These are phyloP conservation scores for Andrena haemorrhoa DNA, from an alignment of 2,888 invertebrate genomes.

Conservation along the genomic window DNA sequence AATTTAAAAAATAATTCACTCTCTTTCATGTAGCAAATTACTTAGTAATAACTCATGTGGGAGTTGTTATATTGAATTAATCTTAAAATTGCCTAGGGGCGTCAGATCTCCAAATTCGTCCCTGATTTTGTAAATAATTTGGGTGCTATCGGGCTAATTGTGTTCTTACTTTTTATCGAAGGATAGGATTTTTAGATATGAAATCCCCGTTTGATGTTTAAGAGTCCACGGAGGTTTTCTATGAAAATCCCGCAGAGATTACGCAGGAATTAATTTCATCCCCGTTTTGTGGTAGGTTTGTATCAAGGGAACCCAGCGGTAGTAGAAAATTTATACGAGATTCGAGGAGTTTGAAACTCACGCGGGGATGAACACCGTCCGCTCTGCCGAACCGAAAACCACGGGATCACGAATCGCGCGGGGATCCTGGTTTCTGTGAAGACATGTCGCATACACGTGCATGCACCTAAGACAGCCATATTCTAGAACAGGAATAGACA, in stretches of 20 bases:
- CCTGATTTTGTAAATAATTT: no score
- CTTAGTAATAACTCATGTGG: no score
- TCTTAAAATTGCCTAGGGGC: no score
- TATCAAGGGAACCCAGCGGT: conserved; percentile 36
- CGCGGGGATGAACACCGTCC: conserved; percentile 57
- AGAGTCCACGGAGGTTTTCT: conserved; percentile 22
- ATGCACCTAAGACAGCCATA: conserved; percentile 1
- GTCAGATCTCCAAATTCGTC: no score
- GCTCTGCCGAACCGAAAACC: conserved; percentile 70
- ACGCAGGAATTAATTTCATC: conserved; percentile 51
- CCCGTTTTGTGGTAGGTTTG: conserved; percentile 22
- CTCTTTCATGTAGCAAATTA: no score
- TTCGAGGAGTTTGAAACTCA: conserved; percentile 61
- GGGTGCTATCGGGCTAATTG: no score
- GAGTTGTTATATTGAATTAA: no score
- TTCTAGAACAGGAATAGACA: neutral
- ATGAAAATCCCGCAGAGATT: conserved; percentile 29
- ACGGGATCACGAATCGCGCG: conserved; percentile 71
- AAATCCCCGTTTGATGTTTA: no score
- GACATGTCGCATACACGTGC: conserved; percentile 43
- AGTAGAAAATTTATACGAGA: conserved; percentile 65
- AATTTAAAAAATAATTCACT: no score
- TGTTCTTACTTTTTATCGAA: no score
- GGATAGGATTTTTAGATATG: no score
- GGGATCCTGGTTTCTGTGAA: conserved; percentile 68